Conservation (phyloP, 2,113 vertebrate species). For the Zosterops japonicus region DNA sequence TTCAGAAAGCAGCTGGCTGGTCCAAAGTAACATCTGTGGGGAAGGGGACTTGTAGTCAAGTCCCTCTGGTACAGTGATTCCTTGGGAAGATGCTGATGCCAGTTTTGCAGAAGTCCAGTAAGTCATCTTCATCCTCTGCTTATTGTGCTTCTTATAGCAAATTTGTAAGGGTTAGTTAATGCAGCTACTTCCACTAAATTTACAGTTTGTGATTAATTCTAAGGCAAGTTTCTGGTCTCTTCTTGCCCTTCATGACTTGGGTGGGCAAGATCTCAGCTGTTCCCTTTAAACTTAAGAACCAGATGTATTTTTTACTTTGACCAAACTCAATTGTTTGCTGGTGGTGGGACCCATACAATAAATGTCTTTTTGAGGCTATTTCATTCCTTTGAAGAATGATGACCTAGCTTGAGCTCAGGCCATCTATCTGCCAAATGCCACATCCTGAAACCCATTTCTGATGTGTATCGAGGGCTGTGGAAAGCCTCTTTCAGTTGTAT, state of each 20-base stretch:
- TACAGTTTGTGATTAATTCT: not conserved
- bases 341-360: not conserved
- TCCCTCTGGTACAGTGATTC: not conserved
- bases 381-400: not conserved
- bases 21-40: not conserved
- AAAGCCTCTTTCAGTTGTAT: rapidly evolving
- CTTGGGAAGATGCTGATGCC: not conserved
- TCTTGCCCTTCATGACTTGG: not conserved
- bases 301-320: not conserved
- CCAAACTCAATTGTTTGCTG: not conserved
- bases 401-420: not conserved
- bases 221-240: not conserved
- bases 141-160: not conserved
- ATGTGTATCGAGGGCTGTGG: not conserved
- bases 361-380: not conserved
- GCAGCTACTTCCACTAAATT: not conserved
- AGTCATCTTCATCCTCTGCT: not conserved
- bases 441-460: not conserved
- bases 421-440: not conserved
- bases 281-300: not conserved
- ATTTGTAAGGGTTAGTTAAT: not conserved
- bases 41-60: not conserved
- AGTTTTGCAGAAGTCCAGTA: not conserved
- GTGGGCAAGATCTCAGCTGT: not conserved
- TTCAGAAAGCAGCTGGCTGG: not conserved